Evolutionary conservation across 2,888 invertebrate species (phyloP), one percentile per base, ranked within the genome.

Genomic region (Plusia festucae): DNA sequence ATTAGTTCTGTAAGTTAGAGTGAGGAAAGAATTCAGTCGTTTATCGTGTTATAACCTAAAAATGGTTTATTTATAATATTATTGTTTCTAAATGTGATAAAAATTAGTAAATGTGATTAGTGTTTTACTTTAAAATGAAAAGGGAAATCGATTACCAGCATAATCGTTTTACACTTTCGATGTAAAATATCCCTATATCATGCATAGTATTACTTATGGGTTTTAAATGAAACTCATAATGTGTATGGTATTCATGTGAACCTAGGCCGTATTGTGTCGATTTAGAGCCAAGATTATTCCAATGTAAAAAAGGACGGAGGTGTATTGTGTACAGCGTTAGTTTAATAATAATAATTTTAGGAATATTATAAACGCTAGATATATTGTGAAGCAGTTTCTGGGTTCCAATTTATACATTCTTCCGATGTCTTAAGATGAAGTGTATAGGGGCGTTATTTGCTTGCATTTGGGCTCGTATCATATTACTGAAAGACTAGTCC

Each of bases 41-140:
- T 15, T 15, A 34, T 24, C 24, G 24, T 52, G 7, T 34, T 15
- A 7, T 9, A 13, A 59, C 44, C n/a, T 18, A 52, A 40, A 32
- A 30, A 58, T 49, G 44, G 44, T 51, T 65, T 40, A 74, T 64
- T 63, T 16, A 57, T 52, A 53, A 54, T 40, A 46, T 40, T 53
- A 40, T 63, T 55, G 40, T 71, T 71, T 71, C 51, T 70, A 60
- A 69, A 75, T 75, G 71, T 76, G 76, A 72, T 72, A 72, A 64
- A 71, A 51, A 63, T 57, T 57, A 53, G 49, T 60, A 51, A 34
- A 51, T 57, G 51, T 15, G 34, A 69, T 57, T 49, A 16, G 9
- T n/a, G 0, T 34, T 16, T 40, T 40, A 22, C 11, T 54, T 59
- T 52, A 51, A 57, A 51, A 24, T 54, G 27, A 1, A 22, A 68